A percentile compares a stretch with the other conserved stretches of the same genome.
phyloP scores from a whole-genome alignment of 2,888 invertebrate species.

The Tridacna gigas region DNA sequence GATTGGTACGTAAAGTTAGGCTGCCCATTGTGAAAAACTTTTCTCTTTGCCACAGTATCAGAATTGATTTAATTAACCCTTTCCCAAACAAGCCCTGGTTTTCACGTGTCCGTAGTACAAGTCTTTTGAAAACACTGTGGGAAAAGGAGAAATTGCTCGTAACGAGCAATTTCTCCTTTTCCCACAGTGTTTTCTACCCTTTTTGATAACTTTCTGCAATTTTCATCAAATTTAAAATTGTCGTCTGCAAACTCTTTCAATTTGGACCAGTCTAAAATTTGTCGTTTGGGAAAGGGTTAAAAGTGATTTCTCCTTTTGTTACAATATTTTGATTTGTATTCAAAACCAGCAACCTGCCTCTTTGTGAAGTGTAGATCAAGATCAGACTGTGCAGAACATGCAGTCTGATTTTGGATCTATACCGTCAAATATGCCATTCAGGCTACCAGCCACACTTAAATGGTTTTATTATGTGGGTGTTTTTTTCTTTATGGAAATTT shows the following conservation, averaged over 20 bases:
- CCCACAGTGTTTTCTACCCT: not conserved
- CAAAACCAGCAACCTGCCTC: no score
- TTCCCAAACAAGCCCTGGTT: not conserved
- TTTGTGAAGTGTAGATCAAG: no score
- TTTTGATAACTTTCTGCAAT: not conserved
- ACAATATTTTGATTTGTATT: not conserved
- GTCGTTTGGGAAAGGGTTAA: not conserved
- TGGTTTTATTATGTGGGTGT: no score
- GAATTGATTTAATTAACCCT: not conserved
- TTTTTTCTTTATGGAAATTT: no score
- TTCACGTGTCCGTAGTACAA: not conserved
- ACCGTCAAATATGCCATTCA: no score
- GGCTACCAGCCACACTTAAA: no score
- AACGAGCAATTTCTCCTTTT: constrained; percentile 3
- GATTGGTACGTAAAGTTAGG: no score
- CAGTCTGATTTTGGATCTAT: no score
- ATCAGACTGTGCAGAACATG: no score
- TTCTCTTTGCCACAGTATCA: no score
- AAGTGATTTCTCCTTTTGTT: not conserved
- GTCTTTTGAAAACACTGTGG: constrained; percentile 3
- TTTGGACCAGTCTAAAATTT: not conserved
- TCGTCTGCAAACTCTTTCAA: not conserved
- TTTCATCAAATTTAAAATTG: not conserved
- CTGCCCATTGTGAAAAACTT: no score
- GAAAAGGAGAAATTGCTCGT: not conserved